Evolutionary conservation across 2,888 invertebrate genomes (phyloP).

Genomic region (Criorhina ranunculi): DNA sequence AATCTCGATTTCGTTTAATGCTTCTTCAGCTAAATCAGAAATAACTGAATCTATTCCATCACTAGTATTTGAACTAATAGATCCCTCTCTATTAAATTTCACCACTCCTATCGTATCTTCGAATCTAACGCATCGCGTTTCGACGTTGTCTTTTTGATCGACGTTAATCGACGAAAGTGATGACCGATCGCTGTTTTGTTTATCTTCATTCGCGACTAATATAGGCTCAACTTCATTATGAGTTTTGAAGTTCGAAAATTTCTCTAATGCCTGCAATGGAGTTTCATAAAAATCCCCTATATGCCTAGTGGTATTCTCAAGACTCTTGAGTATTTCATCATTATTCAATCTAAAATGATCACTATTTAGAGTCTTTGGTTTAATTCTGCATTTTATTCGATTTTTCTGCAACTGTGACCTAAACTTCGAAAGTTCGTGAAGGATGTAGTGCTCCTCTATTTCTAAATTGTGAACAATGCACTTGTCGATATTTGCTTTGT

Average conservation of each 20-base stretch:
- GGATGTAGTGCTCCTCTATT: conserved; percentile 82
- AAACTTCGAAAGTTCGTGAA: conserved; percentile 83
- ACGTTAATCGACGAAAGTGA: background rate
- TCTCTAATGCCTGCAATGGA: conserved; percentile 80
- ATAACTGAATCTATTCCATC: conserved; percentile 82
- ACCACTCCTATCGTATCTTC: conserved; percentile 79
- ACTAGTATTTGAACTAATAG: conserved; percentile 82
- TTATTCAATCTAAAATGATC: conserved; percentile 79
- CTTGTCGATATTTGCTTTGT: conserved; percentile 78
- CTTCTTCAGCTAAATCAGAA: conserved; percentile 82
- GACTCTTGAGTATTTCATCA: conserved; percentile 79
- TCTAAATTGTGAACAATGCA: conserved; percentile 82
- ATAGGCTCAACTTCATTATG: background rate
- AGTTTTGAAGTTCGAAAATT: conserved; percentile 77
- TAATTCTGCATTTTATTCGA: conserved; percentile 75
- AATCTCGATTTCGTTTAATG: conserved; percentile 80
- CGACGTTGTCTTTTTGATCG: conserved; percentile 7
- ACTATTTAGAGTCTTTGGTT: conserved; percentile 65
- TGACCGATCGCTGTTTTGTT: background rate
- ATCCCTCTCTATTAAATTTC: conserved; percentile 79
- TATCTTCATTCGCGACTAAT: background rate
- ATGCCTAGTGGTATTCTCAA: conserved; percentile 80
- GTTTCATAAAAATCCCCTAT: conserved; percentile 82
- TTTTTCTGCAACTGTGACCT: conserved; percentile 81
- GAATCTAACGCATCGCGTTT: conserved; percentile 79